Conservation (phyloP, 2,113 vertebrate species). For the Odobenus rosmarus region DNA sequence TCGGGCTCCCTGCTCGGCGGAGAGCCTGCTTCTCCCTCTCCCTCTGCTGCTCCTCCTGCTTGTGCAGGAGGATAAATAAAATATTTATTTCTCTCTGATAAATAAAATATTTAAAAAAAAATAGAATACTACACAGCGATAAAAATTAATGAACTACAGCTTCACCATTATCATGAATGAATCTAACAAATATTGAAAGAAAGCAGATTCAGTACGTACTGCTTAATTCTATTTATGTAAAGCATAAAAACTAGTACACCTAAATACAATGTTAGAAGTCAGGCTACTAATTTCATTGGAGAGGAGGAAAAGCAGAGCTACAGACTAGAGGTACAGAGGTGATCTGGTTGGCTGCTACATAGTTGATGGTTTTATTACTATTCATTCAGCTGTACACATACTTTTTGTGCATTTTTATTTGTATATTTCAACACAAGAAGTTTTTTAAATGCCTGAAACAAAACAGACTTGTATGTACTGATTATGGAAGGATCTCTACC, state of each 20-base stretch:
- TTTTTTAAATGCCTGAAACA: background rate
- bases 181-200: background rate
- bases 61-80: no score
- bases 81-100: no score
- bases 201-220: background rate
- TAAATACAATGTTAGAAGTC: background rate
- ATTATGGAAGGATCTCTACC: background rate
- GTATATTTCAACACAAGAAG: slow-evolving; percentile 5
- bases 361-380: background rate
- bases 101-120: no score
- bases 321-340: background rate
- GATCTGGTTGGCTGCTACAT: background rate
- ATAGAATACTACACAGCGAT: background rate
- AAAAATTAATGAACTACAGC: background rate
- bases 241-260: background rate
- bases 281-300: background rate
- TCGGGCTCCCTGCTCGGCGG: no score
- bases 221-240: background rate
- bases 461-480: background rate
- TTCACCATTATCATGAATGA: background rate
- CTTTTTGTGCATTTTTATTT: background rate
- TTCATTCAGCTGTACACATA: background rate
- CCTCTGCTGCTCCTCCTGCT: no score
- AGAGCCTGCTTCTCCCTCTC: no score
- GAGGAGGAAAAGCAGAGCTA: background rate